Evolutionary conservation across 2,888 invertebrate genomes (phyloP).

Genomic region (Norana najaformis): DNA sequence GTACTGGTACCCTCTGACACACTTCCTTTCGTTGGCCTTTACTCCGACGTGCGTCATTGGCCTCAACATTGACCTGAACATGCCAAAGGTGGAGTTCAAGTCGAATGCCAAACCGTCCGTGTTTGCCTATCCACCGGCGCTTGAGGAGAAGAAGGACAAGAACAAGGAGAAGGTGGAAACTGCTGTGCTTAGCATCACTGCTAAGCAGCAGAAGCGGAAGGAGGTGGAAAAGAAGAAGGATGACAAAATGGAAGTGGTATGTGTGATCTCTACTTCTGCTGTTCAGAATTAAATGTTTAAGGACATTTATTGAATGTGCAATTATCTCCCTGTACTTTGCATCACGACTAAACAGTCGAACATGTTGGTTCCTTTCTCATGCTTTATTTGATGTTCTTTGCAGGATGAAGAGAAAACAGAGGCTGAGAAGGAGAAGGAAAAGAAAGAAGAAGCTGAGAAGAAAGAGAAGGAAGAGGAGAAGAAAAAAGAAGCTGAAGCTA

Average conservation of each 20-base stretch:
- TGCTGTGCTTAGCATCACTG: slow-evolving; percentile 94
- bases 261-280: slow-evolving; percentile 34
- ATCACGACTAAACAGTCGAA: neutral
- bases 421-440: slow-evolving; percentile 68
- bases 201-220: slow-evolving; percentile 70
- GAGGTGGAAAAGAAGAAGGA: slow-evolving; percentile 42
- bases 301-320: no score
- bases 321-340: neutral
- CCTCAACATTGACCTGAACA: slow-evolving; percentile 84
- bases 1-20: slow-evolving; percentile 99
- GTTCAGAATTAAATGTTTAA: neutral
- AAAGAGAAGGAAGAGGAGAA: slow-evolving; percentile 63
- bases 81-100: slow-evolving; percentile 71
- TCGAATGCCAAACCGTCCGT: slow-evolving; percentile 91
- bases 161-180: slow-evolving; percentile 96
- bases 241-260: slow-evolving; percentile 67
- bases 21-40: slow-evolving; percentile 92
- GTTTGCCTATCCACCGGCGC: slow-evolving; percentile 92
- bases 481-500: slow-evolving; percentile 74
- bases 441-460: slow-evolving; percentile 64
- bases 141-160: slow-evolving; percentile 98
- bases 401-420: slow-evolving; percentile 66
- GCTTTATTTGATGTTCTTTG: neutral
- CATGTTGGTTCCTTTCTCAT: slow-evolving; percentile 8
- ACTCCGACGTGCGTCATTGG: slow-evolving; percentile 93